Evolutionary conservation across 2,888 invertebrate genomes (phyloP).

Genomic region (Cephus sareptanus): DNA sequence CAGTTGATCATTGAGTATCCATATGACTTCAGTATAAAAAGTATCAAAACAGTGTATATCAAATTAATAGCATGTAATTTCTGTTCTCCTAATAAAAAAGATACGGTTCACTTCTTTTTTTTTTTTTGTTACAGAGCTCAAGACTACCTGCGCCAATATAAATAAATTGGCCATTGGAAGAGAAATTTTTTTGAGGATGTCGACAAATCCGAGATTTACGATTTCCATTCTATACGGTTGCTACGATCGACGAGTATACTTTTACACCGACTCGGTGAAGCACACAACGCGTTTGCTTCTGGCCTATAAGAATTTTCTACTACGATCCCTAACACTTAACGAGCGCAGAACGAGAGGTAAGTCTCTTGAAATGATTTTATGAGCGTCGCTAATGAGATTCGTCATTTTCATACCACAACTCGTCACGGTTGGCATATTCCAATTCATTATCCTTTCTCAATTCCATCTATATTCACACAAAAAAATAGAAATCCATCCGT

Average conservation of each 20-base stretch:
- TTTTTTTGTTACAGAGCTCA: conserved; percentile 11
- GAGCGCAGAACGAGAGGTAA: neutral
- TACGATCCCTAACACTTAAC: neutral
- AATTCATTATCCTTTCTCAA: neutral
- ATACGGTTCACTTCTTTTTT: conserved; percentile 20
- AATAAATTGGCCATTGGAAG: neutral
- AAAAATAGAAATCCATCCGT: neutral
- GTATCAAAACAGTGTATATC: neutral
- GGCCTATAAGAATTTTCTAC: neutral
- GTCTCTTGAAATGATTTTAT: neutral
- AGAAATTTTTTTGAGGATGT: neutral
- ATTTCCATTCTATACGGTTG: neutral
- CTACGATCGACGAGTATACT: neutral
- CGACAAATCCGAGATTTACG: neutral
- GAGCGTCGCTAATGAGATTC: neutral
- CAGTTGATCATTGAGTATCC: neutral
- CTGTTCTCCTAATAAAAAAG: neutral
- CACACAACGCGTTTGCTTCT: neutral
- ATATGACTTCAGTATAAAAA: too few relatives aligned
- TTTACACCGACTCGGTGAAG: neutral
- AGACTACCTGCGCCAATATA: neutral
- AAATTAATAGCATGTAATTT: too few relatives aligned
- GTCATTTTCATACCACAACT: neutral
- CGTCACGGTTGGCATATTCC: neutral
- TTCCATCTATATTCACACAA: neutral